phyloP scores from a whole-genome alignment of 2,888 invertebrate species.

The Lithophane leautieri region DNA sequence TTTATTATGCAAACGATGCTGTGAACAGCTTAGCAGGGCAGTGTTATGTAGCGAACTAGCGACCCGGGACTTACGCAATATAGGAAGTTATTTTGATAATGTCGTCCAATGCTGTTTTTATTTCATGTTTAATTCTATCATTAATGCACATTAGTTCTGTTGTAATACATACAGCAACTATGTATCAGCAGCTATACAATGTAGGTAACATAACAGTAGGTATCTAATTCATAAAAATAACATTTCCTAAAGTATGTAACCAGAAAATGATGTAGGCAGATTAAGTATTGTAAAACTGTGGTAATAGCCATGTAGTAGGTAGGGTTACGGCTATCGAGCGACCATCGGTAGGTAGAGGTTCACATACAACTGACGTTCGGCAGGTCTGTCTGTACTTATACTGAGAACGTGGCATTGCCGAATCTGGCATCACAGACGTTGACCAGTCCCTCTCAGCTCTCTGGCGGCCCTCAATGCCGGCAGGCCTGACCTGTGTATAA shows the following conservation, averaged over 20 bases:
- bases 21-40: neutral
- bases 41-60: constrained; percentile 9
- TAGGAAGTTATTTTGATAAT: constrained; percentile 30
- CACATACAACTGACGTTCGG: neutral
- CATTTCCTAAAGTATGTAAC: neutral
- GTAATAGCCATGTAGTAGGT: neutral
- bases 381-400: neutral
- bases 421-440: neutral
- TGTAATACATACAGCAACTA: neutral
- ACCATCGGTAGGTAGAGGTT: neutral
- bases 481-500: neutral
- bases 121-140: constrained; percentile 13
- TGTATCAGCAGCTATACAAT: neutral
- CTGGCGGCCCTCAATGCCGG: neutral
- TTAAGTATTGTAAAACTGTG: neutral
- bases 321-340: neutral
- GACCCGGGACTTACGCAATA: constrained; percentile 24
- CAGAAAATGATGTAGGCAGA: neutral
- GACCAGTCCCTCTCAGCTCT: neutral
- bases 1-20: constrained; percentile 38
- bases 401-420: constrained; percentile 8
- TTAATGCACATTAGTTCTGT: neutral
- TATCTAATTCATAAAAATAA: constrained; percentile 5
- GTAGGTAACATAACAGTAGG: neutral
- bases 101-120: constrained; percentile 12